Percentiles rank a stretch among this genome's conserved stretches.
Conservation (phyloP, 2,797 vertebrate genomes). For the Scomberomorus guttatus region DNA sequence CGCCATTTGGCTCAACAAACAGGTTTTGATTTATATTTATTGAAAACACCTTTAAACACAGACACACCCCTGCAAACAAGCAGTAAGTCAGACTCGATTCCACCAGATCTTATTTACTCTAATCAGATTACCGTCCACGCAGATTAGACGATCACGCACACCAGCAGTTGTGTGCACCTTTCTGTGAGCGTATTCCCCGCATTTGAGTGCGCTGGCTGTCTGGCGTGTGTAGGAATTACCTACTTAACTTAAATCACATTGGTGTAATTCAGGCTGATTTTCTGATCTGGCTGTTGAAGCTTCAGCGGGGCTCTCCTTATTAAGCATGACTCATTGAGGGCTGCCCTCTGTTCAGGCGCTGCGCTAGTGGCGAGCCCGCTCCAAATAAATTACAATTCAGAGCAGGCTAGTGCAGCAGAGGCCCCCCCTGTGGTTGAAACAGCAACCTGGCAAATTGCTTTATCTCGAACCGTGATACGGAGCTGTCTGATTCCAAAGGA, state of each 20-base stretch:
- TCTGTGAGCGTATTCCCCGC: constrained; percentile 12
- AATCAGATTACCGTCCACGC: constrained; percentile 80
- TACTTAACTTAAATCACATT: constrained; percentile 70
- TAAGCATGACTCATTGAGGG: constrained; percentile 75
- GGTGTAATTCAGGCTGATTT: constrained; percentile 74
- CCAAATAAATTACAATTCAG: constrained; percentile 77
- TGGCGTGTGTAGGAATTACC: constrained; percentile 70
- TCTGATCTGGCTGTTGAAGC: constrained; percentile 64
- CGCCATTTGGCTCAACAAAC: constrained; percentile 16
- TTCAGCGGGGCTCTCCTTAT: constrained; percentile 57
- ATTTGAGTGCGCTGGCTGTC: constrained; percentile 32
- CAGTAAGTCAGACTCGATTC: constrained; percentile 52
- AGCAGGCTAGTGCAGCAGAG: constrained; percentile 65
- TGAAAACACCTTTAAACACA: constrained; percentile 53
- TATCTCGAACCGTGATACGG: constrained; percentile 67
- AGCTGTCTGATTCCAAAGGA: constrained; percentile 50
- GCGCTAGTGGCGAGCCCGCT: constrained; percentile 48
- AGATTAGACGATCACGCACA: constrained; percentile 72
- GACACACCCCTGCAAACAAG: constrained; percentile 53
- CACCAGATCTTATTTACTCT: constrained; percentile 74
- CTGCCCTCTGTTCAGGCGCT: constrained; percentile 64
- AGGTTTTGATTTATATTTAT: constrained; percentile 43
- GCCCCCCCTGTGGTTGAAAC: constrained; percentile 71
- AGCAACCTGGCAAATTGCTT: constrained; percentile 76
- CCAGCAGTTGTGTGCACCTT: constrained; percentile 44